Conservation (phyloP, 1,140 invertebrate species). For the Caenorhabditis tropicalis region DNA sequence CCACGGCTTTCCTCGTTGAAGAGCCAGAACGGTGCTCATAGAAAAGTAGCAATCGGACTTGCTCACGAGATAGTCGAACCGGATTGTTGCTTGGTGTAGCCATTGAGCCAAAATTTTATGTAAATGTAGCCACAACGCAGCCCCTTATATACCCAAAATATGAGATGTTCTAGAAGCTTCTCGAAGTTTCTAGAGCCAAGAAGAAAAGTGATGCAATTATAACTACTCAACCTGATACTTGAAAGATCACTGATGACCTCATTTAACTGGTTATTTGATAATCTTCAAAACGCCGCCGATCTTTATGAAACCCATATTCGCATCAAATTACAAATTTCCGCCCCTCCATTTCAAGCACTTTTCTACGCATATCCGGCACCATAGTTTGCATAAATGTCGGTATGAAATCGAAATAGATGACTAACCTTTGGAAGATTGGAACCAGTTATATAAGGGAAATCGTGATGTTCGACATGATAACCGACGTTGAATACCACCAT, state of each 20-base stretch:
- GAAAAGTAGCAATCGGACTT: too few species aligned
- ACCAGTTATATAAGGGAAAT: constrained; percentile 77
- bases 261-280: not conserved
- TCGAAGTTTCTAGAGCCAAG: too few species aligned
- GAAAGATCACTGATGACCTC: not conserved
- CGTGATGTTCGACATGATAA: constrained; percentile 75
- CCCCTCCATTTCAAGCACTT: constrained; percentile 21
- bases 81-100: too few species aligned
- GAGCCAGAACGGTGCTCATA: too few species aligned
- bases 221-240: too few species aligned
- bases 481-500: constrained; percentile 97
- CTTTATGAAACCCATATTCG: not conserved
- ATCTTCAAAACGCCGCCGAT: not conserved
- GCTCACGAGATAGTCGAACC: too few species aligned
- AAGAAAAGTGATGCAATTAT: too few species aligned
- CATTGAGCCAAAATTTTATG: too few species aligned
- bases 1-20: too few species aligned
- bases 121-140: too few species aligned
- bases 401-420: constrained; percentile 4
- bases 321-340: constrained; percentile 45
- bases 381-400: constrained; percentile 6
- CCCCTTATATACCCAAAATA: too few species aligned
- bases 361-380: constrained; percentile 13
- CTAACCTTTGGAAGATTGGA: constrained; percentile 77
- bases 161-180: too few species aligned